Conservation (phyloP, 2,797 vertebrate species). For the Lepilemur ruficaudatus region DNA sequence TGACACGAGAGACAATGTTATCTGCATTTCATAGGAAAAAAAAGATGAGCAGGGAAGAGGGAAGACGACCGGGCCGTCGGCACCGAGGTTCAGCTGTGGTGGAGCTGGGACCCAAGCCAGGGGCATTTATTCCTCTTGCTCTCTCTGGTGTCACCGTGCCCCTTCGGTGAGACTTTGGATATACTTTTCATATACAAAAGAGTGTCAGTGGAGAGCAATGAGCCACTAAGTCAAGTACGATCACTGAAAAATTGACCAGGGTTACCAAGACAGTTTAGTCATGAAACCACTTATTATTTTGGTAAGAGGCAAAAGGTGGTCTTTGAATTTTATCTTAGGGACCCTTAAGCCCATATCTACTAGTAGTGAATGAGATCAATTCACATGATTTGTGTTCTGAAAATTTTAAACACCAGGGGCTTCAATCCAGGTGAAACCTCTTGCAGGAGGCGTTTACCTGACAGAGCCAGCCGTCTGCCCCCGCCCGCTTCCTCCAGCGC, state of each 20-base stretch:
- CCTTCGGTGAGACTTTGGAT: not conserved
- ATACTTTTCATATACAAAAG: not conserved
- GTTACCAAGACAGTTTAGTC: not conserved
- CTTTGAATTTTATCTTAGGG: not conserved
- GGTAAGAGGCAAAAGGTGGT: not conserved
- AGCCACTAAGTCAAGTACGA: not conserved
- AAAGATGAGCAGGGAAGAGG: not conserved
- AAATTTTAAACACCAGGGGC: not conserved
- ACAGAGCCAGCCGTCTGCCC: not conserved
- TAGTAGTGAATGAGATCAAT: not conserved
- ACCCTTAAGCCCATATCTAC: not conserved
- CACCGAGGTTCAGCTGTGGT: accelerated
- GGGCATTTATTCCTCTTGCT: accelerated
- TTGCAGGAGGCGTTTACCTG: not conserved
- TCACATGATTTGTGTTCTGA: not conserved
- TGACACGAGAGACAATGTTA: not conserved
- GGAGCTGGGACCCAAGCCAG: not conserved
- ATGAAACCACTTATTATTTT: not conserved
- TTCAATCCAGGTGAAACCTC: not conserved
- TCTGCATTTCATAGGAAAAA: not conserved
- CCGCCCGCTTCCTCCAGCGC: no score
- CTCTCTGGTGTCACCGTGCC: accelerated
- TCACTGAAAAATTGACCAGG: not conserved
- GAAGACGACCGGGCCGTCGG: accelerated
- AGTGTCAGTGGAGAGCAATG: not conserved